These are phyloP conservation scores for Alligator sinensis DNA, from an alignment of 2,113 vertebrate genomes.

Conservation along the genomic window DNA sequence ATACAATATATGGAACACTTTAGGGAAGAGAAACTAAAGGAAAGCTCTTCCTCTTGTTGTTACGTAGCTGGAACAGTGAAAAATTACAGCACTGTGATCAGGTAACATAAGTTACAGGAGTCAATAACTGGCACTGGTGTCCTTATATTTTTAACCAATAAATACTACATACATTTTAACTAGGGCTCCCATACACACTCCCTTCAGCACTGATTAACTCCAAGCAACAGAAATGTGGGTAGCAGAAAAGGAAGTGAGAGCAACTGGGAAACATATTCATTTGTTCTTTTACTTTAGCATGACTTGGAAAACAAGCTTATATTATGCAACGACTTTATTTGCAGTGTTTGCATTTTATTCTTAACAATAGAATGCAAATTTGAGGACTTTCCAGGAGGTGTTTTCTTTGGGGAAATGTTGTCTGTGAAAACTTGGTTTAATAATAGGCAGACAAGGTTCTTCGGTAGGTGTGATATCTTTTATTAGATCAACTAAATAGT, in stretches of 20 bases:
- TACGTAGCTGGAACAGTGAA: neutral
- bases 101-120: constrained; percentile 17
- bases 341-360: constrained; percentile 9
- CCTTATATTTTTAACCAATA: neutral
- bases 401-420: constrained; percentile 24
- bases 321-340: neutral
- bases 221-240: constrained; percentile 27
- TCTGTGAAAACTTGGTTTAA: neutral
- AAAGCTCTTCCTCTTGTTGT: neutral
- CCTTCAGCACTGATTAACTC: constrained; percentile 41
- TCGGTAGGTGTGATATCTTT: no score
- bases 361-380: neutral
- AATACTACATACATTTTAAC: constrained; percentile 35
- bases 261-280: constrained; percentile 35
- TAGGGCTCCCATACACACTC: neutral
- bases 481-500: no score
- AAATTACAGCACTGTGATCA: neutral
- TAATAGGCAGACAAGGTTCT: no score
- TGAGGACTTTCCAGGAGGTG: neutral
- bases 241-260: constrained; percentile 25
- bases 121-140: constrained; percentile 8
- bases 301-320: constrained; percentile 10
- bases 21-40: neutral
- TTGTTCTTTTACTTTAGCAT: constrained; percentile 32
- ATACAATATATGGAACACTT: neutral